These are phyloP conservation scores for Phocides pigmalion DNA, from an alignment of 1,140 invertebrate genomes.

Conservation along the genomic window DNA sequence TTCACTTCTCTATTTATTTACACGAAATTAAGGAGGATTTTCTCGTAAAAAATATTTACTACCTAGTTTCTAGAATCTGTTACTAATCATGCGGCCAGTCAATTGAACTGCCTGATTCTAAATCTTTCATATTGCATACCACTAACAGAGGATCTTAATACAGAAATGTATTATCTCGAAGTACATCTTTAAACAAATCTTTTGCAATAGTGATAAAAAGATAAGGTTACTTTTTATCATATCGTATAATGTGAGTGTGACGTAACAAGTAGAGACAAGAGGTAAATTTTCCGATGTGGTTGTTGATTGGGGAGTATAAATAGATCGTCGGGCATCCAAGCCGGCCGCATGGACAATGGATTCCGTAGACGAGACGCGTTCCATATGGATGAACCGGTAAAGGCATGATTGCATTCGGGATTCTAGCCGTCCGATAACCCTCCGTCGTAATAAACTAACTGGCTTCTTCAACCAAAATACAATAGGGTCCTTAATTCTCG, in stretches of 20 bases:
- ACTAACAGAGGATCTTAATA: too few species aligned
- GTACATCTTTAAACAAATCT: not conserved
- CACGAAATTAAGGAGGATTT: not conserved
- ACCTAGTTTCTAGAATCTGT: not conserved
- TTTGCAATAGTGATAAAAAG: not conserved
- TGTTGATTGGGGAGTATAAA: conserved; percentile 72
- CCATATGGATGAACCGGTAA: conserved; percentile 76
- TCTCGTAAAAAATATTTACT: not conserved
- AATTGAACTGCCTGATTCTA: not conserved
- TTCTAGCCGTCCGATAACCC: not conserved
- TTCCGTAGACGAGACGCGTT: conserved; percentile 74
- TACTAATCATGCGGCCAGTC: not conserved
- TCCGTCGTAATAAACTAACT: conserved; percentile 3
- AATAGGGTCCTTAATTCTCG: not conserved
- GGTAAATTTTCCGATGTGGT: conserved; percentile 52
- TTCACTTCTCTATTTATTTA: not conserved
- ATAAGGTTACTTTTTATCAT: not conserved
- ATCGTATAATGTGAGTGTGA: conserved; percentile 39
- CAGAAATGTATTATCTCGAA: too few species aligned
- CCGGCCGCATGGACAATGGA: conserved; percentile 71
- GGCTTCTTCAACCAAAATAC: not conserved
- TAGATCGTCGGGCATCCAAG: conserved; percentile 57
- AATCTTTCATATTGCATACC: too few species aligned
- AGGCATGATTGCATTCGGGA: conserved; percentile 58
- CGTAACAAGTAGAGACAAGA: conserved; percentile 41